Percentiles rank a stretch among this genome's conserved stretches.
Conservation (phyloP, 2,888 invertebrate genomes). For the Agrotis clavis region DNA sequence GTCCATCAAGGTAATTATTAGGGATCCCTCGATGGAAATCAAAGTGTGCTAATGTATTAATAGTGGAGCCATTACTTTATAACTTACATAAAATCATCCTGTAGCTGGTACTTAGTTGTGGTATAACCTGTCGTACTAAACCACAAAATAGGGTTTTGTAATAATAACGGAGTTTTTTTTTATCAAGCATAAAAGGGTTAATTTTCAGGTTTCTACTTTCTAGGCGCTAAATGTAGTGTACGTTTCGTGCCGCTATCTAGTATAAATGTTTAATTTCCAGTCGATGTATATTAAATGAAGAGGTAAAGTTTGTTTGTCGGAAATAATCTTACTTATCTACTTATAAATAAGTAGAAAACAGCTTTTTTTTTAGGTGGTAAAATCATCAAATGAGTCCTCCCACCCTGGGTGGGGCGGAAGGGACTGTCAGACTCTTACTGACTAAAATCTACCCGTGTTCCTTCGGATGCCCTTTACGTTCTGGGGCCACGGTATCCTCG, state of each 20-base stretch:
- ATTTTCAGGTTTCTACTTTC: slow-evolving; percentile 2
- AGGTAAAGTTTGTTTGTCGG: too few relatives aligned
- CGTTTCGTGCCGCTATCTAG: too few relatives aligned
- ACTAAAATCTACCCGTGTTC: too few relatives aligned
- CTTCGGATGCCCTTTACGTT: too few relatives aligned
- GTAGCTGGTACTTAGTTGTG: slow-evolving; percentile 23
- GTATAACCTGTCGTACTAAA: slow-evolving; percentile 19
- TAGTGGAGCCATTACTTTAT: slow-evolving; percentile 33
- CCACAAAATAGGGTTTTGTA: slow-evolving; percentile 28
- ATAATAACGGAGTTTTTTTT: slow-evolving; percentile 1
- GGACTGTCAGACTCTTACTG: too few relatives aligned
- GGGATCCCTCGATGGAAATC: slow-evolving; percentile 37
- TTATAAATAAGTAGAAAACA: too few relatives aligned
- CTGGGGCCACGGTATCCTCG: too few relatives aligned
- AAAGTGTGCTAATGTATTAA: slow-evolving; percentile 38
- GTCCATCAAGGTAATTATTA: slow-evolving; percentile 60
- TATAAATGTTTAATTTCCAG: neutral
- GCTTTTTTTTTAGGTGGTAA: too few relatives aligned
- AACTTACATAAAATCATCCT: slow-evolving; percentile 38
- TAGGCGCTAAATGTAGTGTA: too few relatives aligned
- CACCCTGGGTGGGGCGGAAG: too few relatives aligned
- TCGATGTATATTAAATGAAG: neutral
- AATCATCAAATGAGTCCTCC: too few relatives aligned
- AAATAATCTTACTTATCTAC: too few relatives aligned
- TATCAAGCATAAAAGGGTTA: slow-evolving; percentile 2